Conservation (phyloP, 2,113 vertebrate genomes). For the Erinaceus europaeus region DNA sequence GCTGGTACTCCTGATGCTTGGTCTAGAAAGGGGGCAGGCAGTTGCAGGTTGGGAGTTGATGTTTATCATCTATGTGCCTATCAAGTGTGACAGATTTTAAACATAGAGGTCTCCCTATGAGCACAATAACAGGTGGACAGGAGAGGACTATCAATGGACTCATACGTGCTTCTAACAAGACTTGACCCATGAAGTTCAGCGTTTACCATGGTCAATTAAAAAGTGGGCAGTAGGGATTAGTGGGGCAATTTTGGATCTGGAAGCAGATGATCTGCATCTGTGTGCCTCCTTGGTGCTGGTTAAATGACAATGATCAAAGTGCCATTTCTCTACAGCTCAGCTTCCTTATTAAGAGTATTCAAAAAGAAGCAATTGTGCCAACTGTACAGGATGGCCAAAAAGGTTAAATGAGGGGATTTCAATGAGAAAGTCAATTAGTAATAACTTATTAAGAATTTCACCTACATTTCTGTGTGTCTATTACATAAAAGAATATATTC, state of each 20-base stretch:
- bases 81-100: neutral
- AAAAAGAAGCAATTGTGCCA: neutral
- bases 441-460: neutral
- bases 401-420: neutral
- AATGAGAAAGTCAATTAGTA: too few relatives aligned
- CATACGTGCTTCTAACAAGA: neutral
- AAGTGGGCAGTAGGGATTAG: neutral
- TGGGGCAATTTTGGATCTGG: too few relatives aligned
- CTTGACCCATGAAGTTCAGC: neutral
- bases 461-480: neutral
- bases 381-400: neutral
- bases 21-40: accelerated
- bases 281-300: too few relatives aligned
- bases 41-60: neutral
- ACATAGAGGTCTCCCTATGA: neutral
- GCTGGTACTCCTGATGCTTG: neutral
- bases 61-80: neutral
- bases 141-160: neutral
- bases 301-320: neutral
- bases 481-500: neutral
- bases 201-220: neutral
- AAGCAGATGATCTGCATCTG: too few relatives aligned
- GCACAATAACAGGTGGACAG: neutral
- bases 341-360: neutral
- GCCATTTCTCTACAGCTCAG: neutral